Percentiles rank a stretch among this genome's conserved stretches.
phyloP scores from a whole-genome alignment of 2,888 invertebrate genomes.

The Scelioninae gen. 1 region DNA sequence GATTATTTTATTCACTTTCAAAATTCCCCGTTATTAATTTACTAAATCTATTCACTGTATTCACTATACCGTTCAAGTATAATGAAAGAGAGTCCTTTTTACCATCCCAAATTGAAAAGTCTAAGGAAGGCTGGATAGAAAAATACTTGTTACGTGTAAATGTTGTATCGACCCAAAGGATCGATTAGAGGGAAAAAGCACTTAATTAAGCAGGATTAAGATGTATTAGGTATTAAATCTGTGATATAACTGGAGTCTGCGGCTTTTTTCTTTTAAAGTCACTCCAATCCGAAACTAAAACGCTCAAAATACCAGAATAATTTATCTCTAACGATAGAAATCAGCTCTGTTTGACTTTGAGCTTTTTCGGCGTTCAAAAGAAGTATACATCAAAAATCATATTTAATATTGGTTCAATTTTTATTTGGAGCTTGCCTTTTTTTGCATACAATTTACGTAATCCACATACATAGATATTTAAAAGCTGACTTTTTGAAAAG shows the following conservation, averaged over 20 bases:
- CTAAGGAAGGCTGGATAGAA: background rate
- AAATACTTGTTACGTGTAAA: slow-evolving; percentile 15
- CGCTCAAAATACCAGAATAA: slow-evolving; percentile 31
- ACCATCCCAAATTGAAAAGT: background rate
- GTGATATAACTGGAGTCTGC: slow-evolving; percentile 26
- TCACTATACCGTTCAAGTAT: too few species aligned
- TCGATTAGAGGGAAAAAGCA: slow-evolving; percentile 59
- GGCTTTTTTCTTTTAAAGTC: slow-evolving; percentile 38
- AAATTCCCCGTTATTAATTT: too few species aligned
- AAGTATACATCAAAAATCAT: slow-evolving; percentile 40
- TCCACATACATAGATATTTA: background rate
- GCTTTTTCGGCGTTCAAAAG: slow-evolving; percentile 43
- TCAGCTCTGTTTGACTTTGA: slow-evolving; percentile 45
- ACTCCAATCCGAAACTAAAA: slow-evolving; percentile 60
- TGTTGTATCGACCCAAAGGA: slow-evolving; percentile 4
- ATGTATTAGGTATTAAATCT: slow-evolving; percentile 76
- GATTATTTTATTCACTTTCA: too few species aligned
- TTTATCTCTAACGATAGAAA: slow-evolving; percentile 37
- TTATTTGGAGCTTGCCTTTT: slow-evolving; percentile 1
- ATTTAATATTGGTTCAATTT: slow-evolving; percentile 29
- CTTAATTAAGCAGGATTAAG: slow-evolving; percentile 83
- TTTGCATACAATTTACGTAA: background rate
- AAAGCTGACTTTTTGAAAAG: slow-evolving; percentile 2
- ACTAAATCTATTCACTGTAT: too few species aligned
- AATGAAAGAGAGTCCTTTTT: background rate